These are phyloP conservation scores for Egretta garzetta DNA, from an alignment of 2,113 vertebrate genomes.

Conservation along the genomic window DNA sequence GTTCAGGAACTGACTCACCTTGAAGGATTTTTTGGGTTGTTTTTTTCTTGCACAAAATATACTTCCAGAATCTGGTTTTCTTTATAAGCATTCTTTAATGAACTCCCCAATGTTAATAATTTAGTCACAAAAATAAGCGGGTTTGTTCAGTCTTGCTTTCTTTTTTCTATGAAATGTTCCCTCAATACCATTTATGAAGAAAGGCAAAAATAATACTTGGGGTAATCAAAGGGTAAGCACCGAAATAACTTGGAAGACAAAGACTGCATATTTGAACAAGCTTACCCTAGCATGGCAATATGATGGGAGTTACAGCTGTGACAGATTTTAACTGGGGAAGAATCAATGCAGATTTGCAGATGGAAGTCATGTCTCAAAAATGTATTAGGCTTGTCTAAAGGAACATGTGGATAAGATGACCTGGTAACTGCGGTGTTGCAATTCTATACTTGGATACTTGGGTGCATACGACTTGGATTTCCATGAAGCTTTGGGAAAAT, in stretches of 20 bases:
- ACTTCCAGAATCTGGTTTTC: not conserved
- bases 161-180: not conserved
- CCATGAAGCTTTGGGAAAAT: not conserved
- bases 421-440: not conserved
- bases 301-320: constrained; percentile 19
- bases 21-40: not conserved
- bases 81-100: not conserved
- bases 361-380: constrained; percentile 38
- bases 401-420: not conserved
- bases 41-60: not conserved
- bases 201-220: not conserved
- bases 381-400: not conserved
- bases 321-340: not conserved
- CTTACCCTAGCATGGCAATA: not conserved
- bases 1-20: not conserved
- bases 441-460: not conserved
- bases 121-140: not conserved
- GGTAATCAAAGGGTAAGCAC: not conserved
- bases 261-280: not conserved
- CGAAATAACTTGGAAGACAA: not conserved
- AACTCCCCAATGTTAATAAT: not conserved
- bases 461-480: not conserved
- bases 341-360: not conserved
- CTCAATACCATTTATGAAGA: not conserved
- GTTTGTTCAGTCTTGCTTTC: not conserved